phyloP scores from a whole-genome alignment of 2,888 invertebrate genomes.

The Hydropsyche betteni region DNA sequence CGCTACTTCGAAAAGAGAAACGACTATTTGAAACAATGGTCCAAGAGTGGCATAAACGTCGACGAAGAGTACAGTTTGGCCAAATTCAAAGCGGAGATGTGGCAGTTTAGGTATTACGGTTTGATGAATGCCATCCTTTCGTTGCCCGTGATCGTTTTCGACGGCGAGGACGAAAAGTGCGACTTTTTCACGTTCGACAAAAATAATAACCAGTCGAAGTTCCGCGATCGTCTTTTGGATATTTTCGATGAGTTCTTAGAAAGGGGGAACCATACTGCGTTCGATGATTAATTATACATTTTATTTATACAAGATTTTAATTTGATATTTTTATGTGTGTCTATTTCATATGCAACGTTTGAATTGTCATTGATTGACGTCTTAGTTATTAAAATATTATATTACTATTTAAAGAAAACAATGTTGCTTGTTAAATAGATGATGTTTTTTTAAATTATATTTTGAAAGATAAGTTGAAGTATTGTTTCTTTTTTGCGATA shows the following conservation, averaged over 20 bases:
- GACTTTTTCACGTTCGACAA: conserved; percentile 8
- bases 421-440: too few relatives aligned
- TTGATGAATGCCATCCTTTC: conserved; percentile 45
- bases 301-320: too few relatives aligned
- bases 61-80: conserved; percentile 39
- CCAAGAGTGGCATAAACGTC: conserved; percentile 13
- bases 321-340: too few relatives aligned
- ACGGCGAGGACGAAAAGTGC: conserved; percentile 15
- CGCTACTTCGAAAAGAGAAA: conserved; percentile 38
- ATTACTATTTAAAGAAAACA: too few relatives aligned
- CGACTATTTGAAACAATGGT: conserved; percentile 34
- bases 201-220: neutral
- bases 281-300: too few relatives aligned
- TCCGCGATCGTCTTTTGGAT: conserved; percentile 43
- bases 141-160: conserved; percentile 44
- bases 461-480: too few relatives aligned
- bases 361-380: too few relatives aligned
- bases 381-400: too few relatives aligned
- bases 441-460: too few relatives aligned
- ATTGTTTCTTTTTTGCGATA: too few relatives aligned
- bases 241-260: conserved; percentile 45
- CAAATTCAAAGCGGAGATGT: conserved; percentile 36
- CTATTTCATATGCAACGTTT: too few relatives aligned
- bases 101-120: conserved; percentile 43
- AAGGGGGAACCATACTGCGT: neutral